phyloP scores from a whole-genome alignment of 1,140 invertebrate genomes.

The Procambarus clarkii region DNA sequence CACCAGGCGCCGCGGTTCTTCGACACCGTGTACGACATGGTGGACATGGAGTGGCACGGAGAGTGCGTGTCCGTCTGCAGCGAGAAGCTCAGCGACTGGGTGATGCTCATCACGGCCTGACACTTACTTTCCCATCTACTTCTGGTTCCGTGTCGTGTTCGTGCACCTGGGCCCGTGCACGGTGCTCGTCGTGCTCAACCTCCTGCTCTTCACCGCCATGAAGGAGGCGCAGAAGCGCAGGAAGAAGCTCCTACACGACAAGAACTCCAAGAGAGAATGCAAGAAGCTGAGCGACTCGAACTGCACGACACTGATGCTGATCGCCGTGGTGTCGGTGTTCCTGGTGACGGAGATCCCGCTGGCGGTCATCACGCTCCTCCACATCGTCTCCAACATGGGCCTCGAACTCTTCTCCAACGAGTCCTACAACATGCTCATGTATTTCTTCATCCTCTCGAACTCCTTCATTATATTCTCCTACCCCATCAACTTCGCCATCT shows the following conservation, averaged over 20 bases:
- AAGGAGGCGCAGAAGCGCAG: constrained; percentile 87
- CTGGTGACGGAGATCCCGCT: constrained; percentile 93
- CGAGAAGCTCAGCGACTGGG: constrained; percentile 73
- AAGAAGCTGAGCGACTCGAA: constrained; percentile 87
- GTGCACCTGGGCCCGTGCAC: constrained; percentile 93
- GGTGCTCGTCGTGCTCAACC: constrained; percentile 91
- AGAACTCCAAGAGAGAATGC: constrained; percentile 84
- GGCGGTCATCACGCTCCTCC: constrained; percentile 89
- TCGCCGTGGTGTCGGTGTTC: constrained; percentile 95
- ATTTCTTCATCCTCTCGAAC: constrained; percentile 90
- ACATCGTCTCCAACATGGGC: constrained; percentile 85
- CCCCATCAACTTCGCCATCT: constrained; percentile 96
- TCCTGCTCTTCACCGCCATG: constrained; percentile 90
- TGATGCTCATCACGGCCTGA: constrained; percentile 76
- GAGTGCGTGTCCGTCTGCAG: constrained; percentile 60
- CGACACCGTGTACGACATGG: constrained; percentile 80
- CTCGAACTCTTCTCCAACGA: constrained; percentile 76
- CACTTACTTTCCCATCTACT: constrained; percentile 88
- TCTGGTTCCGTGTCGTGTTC: constrained; percentile 90
- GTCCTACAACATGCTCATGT: constrained; percentile 87
- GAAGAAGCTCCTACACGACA: constrained; percentile 82
- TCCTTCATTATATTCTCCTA: constrained; percentile 93
- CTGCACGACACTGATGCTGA: constrained; percentile 95
- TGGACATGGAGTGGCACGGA: constrained; percentile 81
- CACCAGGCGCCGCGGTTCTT: constrained; percentile 87